A percentile compares a stretch with the other conserved stretches of the same genome.
phyloP scores from a whole-genome alignment of 2,113 vertebrate species.

The Agapornis roseicollis region DNA sequence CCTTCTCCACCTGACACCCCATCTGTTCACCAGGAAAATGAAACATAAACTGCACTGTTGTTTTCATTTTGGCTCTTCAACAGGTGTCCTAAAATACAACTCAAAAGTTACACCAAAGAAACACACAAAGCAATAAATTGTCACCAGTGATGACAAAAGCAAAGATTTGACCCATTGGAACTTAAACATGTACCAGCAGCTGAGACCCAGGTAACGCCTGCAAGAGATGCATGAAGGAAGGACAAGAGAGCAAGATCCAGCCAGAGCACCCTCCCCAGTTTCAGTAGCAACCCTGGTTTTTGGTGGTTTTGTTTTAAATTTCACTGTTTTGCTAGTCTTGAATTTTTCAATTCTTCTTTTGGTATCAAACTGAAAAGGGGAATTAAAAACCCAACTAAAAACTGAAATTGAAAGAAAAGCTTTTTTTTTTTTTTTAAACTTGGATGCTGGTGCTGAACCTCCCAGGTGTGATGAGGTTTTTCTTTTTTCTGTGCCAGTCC shows the following conservation, averaged over 20 bases:
- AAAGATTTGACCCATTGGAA: constrained; percentile 57
- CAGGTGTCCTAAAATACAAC: constrained; percentile 53
- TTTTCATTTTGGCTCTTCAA: background rate
- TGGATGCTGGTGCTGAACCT: constrained; percentile 80
- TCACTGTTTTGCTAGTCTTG: constrained; percentile 69
- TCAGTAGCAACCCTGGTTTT: constrained; percentile 53
- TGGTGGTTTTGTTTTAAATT: constrained; percentile 45
- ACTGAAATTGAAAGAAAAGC: constrained; percentile 68
- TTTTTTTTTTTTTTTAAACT: constrained; percentile 39
- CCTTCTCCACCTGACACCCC: background rate
- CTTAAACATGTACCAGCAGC: constrained; percentile 45
- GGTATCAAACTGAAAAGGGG: constrained; percentile 66
- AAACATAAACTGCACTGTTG: background rate
- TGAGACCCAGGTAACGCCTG: constrained; percentile 62
- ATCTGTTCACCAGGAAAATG: background rate
- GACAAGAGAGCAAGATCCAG: constrained; percentile 35
- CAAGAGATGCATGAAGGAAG: constrained; percentile 19
- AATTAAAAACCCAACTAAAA: constrained; percentile 57
- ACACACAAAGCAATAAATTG: constrained; percentile 74
- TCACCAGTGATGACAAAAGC: constrained; percentile 3
- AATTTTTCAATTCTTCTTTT: constrained; percentile 43
- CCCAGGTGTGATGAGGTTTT: constrained; percentile 68
- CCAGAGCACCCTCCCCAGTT: constrained; percentile 62
- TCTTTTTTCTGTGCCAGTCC: constrained; percentile 71
- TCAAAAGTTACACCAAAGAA: constrained; percentile 76